Conservation (phyloP, 2,113 vertebrate species). For the Pteronura brasiliensis region DNA sequence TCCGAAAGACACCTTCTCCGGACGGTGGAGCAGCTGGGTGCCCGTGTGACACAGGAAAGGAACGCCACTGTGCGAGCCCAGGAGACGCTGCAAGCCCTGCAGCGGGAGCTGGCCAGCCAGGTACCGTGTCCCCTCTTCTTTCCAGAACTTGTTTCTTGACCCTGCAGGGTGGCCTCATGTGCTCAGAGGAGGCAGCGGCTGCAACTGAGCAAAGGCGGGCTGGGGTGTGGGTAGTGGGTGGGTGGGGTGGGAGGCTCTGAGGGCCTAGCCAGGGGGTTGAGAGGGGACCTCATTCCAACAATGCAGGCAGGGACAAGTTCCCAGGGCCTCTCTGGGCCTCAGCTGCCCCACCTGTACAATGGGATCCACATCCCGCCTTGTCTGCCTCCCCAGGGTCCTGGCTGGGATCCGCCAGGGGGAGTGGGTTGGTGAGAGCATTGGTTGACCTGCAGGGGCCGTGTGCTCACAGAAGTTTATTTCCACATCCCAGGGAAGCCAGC, state of each 20-base stretch:
- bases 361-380: background rate
- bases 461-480: background rate
- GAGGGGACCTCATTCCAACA: too few species aligned
- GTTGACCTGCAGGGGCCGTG: background rate
- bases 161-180: fast-evolving
- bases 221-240: background rate
- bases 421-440: fast-evolving
- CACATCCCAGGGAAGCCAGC: too few species aligned
- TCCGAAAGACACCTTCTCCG: conserved; percentile 78
- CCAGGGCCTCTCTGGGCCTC: background rate
- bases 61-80: conserved; percentile 62
- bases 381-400: background rate
- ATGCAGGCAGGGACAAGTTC: too few species aligned
- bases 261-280: background rate
- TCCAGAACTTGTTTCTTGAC: fast-evolving
- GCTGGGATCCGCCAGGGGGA: fast-evolving
- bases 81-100: conserved; percentile 81
- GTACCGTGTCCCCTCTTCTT: conserved; percentile 30
- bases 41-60: conserved; percentile 54
- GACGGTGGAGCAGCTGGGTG: conserved; percentile 63
- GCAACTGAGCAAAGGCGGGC: background rate
- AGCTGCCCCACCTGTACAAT: background rate
- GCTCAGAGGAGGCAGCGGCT: background rate
- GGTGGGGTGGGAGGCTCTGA: background rate
- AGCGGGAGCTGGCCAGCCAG: conserved; percentile 80